Conservation (phyloP, 2,888 invertebrate genomes). For the Acronicta leporina region DNA sequence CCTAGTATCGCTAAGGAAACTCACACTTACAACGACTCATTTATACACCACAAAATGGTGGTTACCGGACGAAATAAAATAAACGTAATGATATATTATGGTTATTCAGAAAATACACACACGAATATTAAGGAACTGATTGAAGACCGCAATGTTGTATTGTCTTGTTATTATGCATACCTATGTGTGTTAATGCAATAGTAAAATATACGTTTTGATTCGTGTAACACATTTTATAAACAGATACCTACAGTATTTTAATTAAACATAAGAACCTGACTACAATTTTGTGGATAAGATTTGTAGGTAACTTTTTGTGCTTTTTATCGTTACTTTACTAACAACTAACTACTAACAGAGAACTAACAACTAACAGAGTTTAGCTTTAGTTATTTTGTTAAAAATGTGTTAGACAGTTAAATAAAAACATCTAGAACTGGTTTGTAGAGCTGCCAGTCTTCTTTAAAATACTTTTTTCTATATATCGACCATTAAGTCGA, state of each 20-base stretch:
- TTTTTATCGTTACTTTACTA: not conserved
- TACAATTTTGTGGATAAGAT: not conserved
- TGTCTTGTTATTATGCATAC: no score
- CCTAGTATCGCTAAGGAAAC: constrained; percentile 11
- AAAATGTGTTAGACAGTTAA: not conserved
- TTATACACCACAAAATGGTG: constrained; percentile 24
- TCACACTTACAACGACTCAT: constrained; percentile 37
- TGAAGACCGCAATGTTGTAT: not conserved
- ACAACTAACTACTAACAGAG: no score
- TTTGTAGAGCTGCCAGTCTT: not conserved
- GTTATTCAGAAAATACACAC: not conserved
- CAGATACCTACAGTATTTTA: no score
- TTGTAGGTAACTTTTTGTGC: not conserved
- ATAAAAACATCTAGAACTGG: not conserved
- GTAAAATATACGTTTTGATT: no score
- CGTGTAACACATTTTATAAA: no score
- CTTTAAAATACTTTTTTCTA: not conserved
- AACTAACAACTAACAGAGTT: no score
- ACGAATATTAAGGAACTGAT: not conserved
- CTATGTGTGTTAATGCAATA: no score
- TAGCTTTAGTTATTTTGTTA: no score
- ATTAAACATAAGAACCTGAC: not conserved
- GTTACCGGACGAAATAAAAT: not conserved
- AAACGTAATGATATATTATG: not conserved
- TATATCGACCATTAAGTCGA: not conserved